Conservation (phyloP, 2,113 vertebrate genomes). For the Esox niger region DNA sequence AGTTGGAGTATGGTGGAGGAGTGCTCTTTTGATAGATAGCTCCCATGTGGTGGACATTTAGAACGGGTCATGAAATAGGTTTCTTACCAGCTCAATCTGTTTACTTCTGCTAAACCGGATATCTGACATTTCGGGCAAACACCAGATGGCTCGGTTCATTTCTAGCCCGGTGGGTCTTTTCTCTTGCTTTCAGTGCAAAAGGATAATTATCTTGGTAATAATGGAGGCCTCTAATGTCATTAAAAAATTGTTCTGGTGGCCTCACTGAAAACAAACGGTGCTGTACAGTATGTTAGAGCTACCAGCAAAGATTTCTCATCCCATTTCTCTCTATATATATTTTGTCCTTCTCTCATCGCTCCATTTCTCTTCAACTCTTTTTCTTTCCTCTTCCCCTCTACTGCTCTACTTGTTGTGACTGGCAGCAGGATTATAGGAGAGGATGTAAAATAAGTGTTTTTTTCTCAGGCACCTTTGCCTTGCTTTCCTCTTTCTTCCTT, state of each 20-base stretch:
- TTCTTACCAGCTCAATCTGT: background rate
- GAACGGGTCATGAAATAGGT: slow-evolving; percentile 18
- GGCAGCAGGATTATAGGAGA: too few species aligned
- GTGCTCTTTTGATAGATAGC: background rate
- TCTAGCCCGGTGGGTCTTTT: too few species aligned
- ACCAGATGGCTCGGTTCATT: too few species aligned
- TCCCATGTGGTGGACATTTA: background rate
- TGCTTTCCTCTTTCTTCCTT: background rate
- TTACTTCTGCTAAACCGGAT: background rate
- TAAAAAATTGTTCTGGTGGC: too few species aligned
- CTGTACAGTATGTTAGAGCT: slow-evolving; percentile 14
- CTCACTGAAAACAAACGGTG: too few species aligned
- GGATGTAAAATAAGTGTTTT: too few species aligned
- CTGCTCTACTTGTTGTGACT: too few species aligned
- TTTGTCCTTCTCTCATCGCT: too few species aligned
- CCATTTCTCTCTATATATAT: background rate
- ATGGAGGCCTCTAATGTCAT: too few species aligned
- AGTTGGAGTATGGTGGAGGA: slow-evolving; percentile 10
- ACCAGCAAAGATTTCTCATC: background rate
- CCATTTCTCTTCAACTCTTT: background rate
- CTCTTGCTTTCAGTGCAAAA: too few species aligned
- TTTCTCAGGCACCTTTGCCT: background rate
- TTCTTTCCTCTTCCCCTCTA: background rate
- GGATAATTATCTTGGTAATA: too few species aligned
- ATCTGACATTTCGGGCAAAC: too few species aligned